These are phyloP conservation scores for Pogoniulus pusillus DNA, from an alignment of 2,797 vertebrate species.

Conservation along the genomic window DNA sequence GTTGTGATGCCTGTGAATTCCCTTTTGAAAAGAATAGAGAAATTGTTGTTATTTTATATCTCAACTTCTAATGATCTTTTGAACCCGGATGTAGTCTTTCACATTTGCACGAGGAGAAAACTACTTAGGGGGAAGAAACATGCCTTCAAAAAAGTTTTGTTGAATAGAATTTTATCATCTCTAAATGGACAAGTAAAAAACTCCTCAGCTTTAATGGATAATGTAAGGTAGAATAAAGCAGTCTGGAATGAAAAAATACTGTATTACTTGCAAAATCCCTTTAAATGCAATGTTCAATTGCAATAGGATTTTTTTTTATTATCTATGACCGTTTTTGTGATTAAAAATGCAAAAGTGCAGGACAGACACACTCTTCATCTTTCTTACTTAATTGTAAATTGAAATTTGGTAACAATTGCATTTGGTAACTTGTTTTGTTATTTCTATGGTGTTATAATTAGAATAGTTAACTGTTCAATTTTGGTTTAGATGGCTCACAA, in stretches of 20 bases:
- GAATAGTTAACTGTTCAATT: background rate
- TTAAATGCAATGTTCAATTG: background rate
- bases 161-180: background rate
- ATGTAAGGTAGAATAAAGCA: background rate
- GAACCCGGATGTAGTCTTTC: background rate
- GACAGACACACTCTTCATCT: background rate
- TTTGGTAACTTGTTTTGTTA: background rate
- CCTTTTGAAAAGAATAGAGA: background rate
- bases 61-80: background rate
- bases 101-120: background rate
- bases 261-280: background rate
- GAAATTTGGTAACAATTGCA: background rate
- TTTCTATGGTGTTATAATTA: background rate
- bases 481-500: background rate
- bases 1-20: background rate
- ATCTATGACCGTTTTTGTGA: background rate
- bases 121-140: background rate
- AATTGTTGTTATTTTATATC: background rate
- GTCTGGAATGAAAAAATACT: background rate
- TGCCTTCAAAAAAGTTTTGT: background rate
- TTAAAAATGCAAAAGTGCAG: background rate
- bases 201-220: background rate
- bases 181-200: background rate
- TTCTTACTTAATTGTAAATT: background rate
- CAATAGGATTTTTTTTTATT: background rate